Base-by-base conservation (phyloP, 2,888 invertebrate genomes). In the Thelaira solivaga region DNA sequence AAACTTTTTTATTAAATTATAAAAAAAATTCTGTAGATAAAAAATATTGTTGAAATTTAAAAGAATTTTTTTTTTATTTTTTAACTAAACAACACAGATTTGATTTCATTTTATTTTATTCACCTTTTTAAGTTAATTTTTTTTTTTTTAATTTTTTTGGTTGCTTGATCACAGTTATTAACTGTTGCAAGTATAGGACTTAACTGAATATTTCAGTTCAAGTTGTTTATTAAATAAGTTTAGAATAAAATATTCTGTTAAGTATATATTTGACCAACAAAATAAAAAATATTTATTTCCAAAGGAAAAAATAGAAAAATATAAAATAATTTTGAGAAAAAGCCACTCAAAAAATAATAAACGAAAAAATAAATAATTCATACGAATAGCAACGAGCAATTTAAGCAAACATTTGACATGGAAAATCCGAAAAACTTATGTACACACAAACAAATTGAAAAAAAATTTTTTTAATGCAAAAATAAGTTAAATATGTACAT, bases 111-210 rank as follows among this genome's bases (percentile, higher is more conserved):
- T 49, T 64, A 8, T 45, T 41, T 13, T 8, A 26, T 7, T 26
- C 57, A 80, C 72, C 73, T 73, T 77, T 75, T 29, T 3, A 5
- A 4, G 13, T 72, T 53, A 49, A 20, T 55, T 18, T 31, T 69
- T 39, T 1, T 29, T 36, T 65, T 68, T 26, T 43, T 16, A 64
- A 31, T 1, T 29, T 36, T 65, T 68, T 26, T 43, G n/a, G 20
- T 61, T 51, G 13, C 1, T 51, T 18, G 29, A 31, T 26, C 20
- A 36, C 76, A 67, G 84, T 81, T 85, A 84, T 82, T 85, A 80
- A 83, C 86, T 85, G 85, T 47, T 81, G 82, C 82, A 83, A 85
- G 85, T 83, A 84, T 85, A 83, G 84, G 83, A 85, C 85, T 86
- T 84, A 81, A 85, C 85, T 85, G 83, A 85, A 85, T 51, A 69